Evolutionary conservation across 2,888 invertebrate species (phyloP).

Genomic region (Oligia fasciuncula): DNA sequence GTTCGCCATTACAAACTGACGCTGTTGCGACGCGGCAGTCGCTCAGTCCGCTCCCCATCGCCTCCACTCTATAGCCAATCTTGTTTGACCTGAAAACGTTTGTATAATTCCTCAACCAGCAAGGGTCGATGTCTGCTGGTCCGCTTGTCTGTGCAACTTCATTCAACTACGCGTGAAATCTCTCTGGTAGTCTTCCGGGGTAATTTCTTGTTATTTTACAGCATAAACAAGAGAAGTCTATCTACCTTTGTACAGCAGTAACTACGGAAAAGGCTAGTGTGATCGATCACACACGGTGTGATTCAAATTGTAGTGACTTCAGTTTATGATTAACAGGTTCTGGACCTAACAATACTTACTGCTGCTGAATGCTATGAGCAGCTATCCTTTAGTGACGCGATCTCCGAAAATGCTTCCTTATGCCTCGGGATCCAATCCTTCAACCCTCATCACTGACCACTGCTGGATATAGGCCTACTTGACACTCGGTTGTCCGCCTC

Average conservation of each 20-base stretch:
- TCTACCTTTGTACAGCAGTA: background rate
- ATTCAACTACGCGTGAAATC: constrained; percentile 29
- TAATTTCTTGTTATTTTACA: constrained; percentile 6
- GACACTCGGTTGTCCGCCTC: background rate
- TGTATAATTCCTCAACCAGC: constrained; percentile 24
- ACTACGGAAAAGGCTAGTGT: background rate
- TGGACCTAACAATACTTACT: background rate
- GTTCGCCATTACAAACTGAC: constrained; percentile 49
- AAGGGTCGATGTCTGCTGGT: constrained; percentile 33
- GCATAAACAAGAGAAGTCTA: background rate
- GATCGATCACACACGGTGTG: background rate
- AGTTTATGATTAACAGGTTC: background rate
- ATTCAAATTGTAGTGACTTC: background rate
- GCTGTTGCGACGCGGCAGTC: constrained; percentile 68
- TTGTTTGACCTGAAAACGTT: constrained; percentile 47
- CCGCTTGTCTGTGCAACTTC: constrained; percentile 21
- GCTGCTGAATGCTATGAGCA: background rate
- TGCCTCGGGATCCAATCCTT: background rate
- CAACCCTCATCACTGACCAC: background rate
- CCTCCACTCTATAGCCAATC: constrained; percentile 30
- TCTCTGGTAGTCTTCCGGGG: constrained; percentile 27
- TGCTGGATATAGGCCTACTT: background rate
- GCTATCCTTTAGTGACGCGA: background rate
- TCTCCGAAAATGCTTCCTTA: background rate
- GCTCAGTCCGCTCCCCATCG: constrained; percentile 33